Evolutionary conservation across 2,888 invertebrate genomes (phyloP).

Genomic region (Danaus chrysippus): DNA sequence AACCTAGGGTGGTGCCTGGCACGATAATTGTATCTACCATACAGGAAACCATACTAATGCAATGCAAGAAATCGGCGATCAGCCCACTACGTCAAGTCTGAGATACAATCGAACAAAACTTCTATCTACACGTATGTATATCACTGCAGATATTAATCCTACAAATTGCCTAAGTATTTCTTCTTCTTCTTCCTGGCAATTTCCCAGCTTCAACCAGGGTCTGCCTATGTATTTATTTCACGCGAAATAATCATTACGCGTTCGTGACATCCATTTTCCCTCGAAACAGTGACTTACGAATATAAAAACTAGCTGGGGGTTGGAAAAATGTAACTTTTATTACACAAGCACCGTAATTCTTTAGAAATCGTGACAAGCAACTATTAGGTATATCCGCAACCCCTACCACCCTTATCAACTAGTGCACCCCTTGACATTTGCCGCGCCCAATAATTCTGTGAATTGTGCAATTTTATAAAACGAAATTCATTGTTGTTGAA

Average conservation of each 20-base stretch:
- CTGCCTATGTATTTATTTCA: too few species aligned
- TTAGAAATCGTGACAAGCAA: slow-evolving; percentile 65
- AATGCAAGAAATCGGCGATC: slow-evolving; percentile 2
- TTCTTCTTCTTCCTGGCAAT: too few species aligned
- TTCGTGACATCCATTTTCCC: too few species aligned
- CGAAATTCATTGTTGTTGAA: slow-evolving; percentile 20
- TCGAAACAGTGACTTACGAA: neutral
- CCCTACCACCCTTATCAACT: slow-evolving; percentile 39
- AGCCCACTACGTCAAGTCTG: neutral
- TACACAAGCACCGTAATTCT: slow-evolving; percentile 51
- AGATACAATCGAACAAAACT: too few species aligned
- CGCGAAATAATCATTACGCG: too few species aligned
- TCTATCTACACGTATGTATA: too few species aligned
- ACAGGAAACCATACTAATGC: slow-evolving; percentile 12
- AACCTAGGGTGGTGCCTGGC: slow-evolving; percentile 43
- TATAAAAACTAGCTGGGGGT: neutral
- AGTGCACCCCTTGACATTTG: slow-evolving; percentile 39
- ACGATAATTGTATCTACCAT: slow-evolving; percentile 35
- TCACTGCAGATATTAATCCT: too few species aligned
- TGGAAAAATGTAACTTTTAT: slow-evolving; percentile 34
- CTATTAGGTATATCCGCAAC: slow-evolving; percentile 65
- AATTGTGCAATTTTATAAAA: slow-evolving; percentile 18
- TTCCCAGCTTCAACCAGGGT: too few species aligned
- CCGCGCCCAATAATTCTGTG: slow-evolving; percentile 24
- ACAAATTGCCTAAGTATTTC: too few species aligned